Percentiles rank a stretch among this genome's conserved stretches.
Evolutionary conservation across 2,888 invertebrate species (phyloP).

Genomic region (Chrysotoxum bicinctum): DNA sequence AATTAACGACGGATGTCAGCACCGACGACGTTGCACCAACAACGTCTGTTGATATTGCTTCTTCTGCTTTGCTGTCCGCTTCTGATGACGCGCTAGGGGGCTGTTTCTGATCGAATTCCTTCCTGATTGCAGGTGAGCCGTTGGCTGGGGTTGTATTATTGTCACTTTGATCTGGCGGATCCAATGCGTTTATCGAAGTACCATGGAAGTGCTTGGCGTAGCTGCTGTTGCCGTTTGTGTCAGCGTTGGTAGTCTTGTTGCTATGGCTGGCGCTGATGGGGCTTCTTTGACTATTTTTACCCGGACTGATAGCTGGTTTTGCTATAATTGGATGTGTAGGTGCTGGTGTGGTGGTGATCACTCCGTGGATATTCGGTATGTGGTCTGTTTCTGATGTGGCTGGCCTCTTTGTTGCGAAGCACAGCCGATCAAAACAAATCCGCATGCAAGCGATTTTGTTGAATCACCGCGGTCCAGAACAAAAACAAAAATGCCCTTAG

Average conservation of each 20-base stretch:
- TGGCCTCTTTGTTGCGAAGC: conserved; percentile 94
- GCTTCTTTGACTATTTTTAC: conserved; percentile 52
- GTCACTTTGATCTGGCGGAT: conserved; percentile 72
- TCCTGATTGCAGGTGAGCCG: conserved; percentile 57
- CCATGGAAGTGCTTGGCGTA: conserved; percentile 57
- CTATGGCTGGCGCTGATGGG: conserved; percentile 31
- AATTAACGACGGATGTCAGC: conserved; percentile 69
- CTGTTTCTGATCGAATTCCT: conserved; percentile 39
- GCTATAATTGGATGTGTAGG: conserved; percentile 24
- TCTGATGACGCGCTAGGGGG: conserved; percentile 29
- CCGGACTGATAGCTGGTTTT: conserved; percentile 28
- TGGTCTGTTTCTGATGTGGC: conserved; percentile 80
- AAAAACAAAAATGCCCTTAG: conserved; percentile 75
- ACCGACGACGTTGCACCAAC: conserved; percentile 43
- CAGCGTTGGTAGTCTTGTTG: conserved; percentile 55
- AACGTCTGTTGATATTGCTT: conserved; percentile 57
- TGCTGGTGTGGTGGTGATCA: conserved; percentile 68
- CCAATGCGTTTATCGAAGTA: conserved; percentile 74
- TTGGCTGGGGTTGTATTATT: conserved; percentile 32
- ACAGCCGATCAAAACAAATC: conserved; percentile 94
- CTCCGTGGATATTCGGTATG: conserved; percentile 66
- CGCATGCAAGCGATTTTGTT: conserved; percentile 90
- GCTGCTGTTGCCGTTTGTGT: conserved; percentile 62
- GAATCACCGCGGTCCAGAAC: conserved; percentile 76
- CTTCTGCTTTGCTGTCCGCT: conserved; percentile 17